Evolutionary conservation across 1,140 invertebrate species (phyloP), one percentile per base, ranked within the genome.

Genomic region (Lethocerus indicus): DNA sequence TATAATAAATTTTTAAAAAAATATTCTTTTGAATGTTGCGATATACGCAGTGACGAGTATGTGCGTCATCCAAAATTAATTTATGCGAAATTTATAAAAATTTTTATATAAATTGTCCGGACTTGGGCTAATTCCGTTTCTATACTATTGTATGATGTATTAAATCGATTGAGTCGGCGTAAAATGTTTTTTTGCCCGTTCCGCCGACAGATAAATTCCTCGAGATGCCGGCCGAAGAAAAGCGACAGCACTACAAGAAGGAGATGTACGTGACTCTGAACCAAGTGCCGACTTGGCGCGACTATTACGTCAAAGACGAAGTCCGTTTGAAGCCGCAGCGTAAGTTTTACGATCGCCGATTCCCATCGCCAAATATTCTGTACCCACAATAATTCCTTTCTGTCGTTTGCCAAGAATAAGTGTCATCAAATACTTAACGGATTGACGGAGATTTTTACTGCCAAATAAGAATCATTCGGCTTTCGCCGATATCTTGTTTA

Each of bases 271-370:
- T 55, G 55, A 64, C 61, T 18, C 21, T 75, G 5, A 58, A 69
- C 42, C 53, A 73, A 28, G 66, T 87, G 50, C 64, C 68, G 39
- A 71, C 72, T 7, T 86, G 81, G 81, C 52, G 58, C 18, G 63
- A 69, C 39, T 74, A 74, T 39, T 58, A 59, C 61, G 63, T 55
- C 44, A 60, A 28, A 62, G 32, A 55, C 14, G 50, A 47, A 21
- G 25, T 39, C 1, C 24, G 48, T n/a, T 44, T 56, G 5, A 28
- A 36, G 16, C 27, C n/a, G 3, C 52, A 52, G 23, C 49, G 52
- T 58, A 46, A 51, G 43, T 47, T 47, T 29, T 46, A 48, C 16
- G 24, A 35, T 3, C 26, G 7, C 44, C 29, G 13, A 28, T 16
- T 35, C 35, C 20, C 26, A 2, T 21, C n/a, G 2, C 9, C 12